Base-by-base conservation (phyloP, 2,888 invertebrate species). In the Uropetala carovei region DNA sequence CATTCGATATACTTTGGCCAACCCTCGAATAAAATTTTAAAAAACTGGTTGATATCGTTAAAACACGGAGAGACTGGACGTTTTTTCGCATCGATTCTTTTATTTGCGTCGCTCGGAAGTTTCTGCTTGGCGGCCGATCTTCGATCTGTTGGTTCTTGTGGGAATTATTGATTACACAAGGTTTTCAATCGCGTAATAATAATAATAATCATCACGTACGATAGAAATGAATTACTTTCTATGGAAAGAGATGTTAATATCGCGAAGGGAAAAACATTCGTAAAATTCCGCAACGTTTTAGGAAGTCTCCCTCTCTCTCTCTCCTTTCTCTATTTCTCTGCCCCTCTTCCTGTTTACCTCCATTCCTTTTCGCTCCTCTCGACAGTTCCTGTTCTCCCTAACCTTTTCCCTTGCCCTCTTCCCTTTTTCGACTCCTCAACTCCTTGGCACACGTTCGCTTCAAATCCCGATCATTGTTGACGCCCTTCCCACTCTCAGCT, bases 401-500 rank as follows among this genome's bases (percentile, higher is more conserved):
- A 43, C 68, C 43, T 64, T 30, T 68, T 43, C 43, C n/a, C 43
- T 18, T 22, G 13, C 64, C 43, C 13, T 22, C 16, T 18, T 64
- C 89, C 14, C 18, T n/a, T n/a, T 9, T 57, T n/a, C 18, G 14
- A 18, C 83, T 83, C 83, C 83, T 83, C 57, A 83, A 83, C 64
- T 89, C 89, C 89, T 89, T 89, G 89, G 89, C 89, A 89, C 89
- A 7, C 89, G 89, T 56, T 89, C 89, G 18, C 64, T 60, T 89
- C 89, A 89, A 89, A 89, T 89, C 89, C 89, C 89, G 89, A 89
- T 89, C 89, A 89, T 89, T 89, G 89, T 68, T 89, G 43, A 64
- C 43, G 43, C 60, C 89, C 64, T 43, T 57, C 57, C 86, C 86
- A 13, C 58, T 58, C 58, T 16, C 60, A 27, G 89, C 89, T 43